Percentiles rank a stretch among this genome's conserved stretches.
Conservation (phyloP, 1,140 invertebrate species). For the Agrypnia vestita region DNA sequence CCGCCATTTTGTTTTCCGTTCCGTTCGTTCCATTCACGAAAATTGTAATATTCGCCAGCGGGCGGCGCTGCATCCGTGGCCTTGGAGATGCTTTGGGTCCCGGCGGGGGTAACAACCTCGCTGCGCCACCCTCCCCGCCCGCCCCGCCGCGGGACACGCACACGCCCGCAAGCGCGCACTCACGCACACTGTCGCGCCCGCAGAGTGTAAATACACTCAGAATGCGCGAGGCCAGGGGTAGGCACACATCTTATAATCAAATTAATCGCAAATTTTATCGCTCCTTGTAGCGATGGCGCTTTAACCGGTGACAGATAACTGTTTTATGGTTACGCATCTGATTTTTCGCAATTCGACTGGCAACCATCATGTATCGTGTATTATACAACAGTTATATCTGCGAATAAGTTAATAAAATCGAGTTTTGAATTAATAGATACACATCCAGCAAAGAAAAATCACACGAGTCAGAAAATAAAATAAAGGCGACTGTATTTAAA, state of each 20-base stretch:
- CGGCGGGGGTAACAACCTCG: constrained; percentile 59
- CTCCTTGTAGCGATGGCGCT: too few species aligned
- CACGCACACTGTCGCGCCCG: not conserved
- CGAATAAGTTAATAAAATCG: too few species aligned
- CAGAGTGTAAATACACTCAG: constrained; percentile 36
- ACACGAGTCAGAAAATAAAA: too few species aligned
- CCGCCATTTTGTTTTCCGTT: constrained; percentile 43
- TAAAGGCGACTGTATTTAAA: too few species aligned
- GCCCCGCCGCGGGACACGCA: constrained; percentile 4
- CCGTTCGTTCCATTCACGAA: constrained; percentile 43
- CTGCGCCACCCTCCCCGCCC: constrained; percentile 45
- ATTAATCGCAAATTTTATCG: too few species aligned
- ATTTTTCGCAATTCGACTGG: too few species aligned
- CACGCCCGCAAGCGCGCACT: constrained; percentile 4
- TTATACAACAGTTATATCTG: too few species aligned
- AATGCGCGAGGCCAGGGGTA: constrained; percentile 32
- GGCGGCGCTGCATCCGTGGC: constrained; percentile 56
- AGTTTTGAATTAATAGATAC: too few species aligned
- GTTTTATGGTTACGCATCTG: too few species aligned
- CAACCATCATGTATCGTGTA: too few species aligned
- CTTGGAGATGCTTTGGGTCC: constrained; percentile 57
- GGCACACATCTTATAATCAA: constrained; percentile 7
- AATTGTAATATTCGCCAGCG: constrained; percentile 56
- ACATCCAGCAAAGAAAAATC: too few species aligned
- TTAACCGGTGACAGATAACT: too few species aligned